Conservation (phyloP, 1,140 invertebrate species). For the Metaphire vulgaris region DNA sequence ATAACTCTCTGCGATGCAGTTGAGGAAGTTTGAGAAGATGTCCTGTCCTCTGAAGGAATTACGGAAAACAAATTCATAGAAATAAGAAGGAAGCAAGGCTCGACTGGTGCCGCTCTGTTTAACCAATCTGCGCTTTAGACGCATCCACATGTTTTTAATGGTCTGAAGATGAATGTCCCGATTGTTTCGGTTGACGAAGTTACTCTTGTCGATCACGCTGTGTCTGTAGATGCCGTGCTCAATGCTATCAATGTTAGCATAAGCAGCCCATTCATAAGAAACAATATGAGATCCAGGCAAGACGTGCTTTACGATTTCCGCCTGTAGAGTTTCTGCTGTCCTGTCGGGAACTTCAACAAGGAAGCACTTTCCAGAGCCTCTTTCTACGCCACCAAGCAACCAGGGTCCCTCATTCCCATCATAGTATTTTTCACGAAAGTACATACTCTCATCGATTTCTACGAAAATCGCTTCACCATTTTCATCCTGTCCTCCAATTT, state of each 20-base stretch:
- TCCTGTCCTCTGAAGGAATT: background rate
- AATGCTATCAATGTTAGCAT: background rate
- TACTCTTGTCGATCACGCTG: background rate
- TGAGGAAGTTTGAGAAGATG: background rate
- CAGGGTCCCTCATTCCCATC: background rate
- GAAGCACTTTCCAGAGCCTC: background rate
- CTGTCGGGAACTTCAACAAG: background rate
- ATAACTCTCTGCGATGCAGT: background rate
- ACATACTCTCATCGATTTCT: constrained; percentile 13
- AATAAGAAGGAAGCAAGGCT: background rate
- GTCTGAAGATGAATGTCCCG: background rate
- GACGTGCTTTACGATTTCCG: background rate
- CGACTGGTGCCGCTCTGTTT: background rate
- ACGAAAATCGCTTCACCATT: constrained; percentile 31
- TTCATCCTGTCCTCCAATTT: constrained; percentile 23
- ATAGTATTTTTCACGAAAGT: constrained; percentile 1
- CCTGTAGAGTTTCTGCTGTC: background rate
- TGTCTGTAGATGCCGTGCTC: background rate
- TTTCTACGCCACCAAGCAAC: background rate
- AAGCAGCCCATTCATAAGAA: background rate
- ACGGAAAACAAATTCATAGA: background rate
- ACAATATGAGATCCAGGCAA: background rate
- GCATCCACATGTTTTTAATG: background rate
- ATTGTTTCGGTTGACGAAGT: background rate
- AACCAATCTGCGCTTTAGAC: background rate